These are phyloP conservation scores for Philopedon plagiatum DNA, from an alignment of 2,888 invertebrate species.

Conservation along the genomic window DNA sequence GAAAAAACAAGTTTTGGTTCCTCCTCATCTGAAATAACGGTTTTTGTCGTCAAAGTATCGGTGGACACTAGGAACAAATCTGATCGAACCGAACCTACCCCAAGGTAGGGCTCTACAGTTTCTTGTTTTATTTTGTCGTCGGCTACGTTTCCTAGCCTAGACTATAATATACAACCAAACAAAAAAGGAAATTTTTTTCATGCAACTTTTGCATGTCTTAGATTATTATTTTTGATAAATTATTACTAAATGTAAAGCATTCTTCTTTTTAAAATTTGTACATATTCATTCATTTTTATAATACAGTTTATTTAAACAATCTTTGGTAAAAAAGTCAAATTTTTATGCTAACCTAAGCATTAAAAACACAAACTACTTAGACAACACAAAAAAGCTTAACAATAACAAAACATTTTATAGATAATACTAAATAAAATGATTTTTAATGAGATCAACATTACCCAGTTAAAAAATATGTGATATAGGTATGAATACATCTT, in stretches of 20 bases:
- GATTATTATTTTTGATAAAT: background rate
- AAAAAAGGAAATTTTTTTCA: too few relatives aligned
- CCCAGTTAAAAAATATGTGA: constrained; percentile 14
- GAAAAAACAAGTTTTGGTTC: too few relatives aligned
- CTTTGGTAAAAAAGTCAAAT: constrained; percentile 25
- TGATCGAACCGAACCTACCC: too few relatives aligned
- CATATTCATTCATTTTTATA: background rate
- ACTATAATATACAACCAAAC: too few relatives aligned
- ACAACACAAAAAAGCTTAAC: constrained; percentile 16
- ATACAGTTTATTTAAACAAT: constrained; percentile 26
- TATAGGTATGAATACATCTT: constrained; percentile 2
- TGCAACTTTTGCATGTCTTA: too few relatives aligned
- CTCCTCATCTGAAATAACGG: too few relatives aligned
- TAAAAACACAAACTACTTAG: constrained; percentile 19
- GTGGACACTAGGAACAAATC: too few relatives aligned
- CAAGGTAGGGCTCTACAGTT: too few relatives aligned
- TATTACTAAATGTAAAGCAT: background rate
- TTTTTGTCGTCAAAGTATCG: too few relatives aligned
- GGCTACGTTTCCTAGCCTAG: too few relatives aligned
- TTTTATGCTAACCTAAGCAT: background rate
- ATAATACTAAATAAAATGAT: background rate
- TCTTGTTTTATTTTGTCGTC: too few relatives aligned
- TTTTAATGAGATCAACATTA: constrained; percentile 20
- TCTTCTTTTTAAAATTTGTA: background rate
- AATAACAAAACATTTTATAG: constrained; percentile 1